A percentile compares a stretch with the other conserved stretches of the same genome.
Conservation (phyloP, 1,140 invertebrate species). For the Scaptodrosophila lebanonensis region DNA sequence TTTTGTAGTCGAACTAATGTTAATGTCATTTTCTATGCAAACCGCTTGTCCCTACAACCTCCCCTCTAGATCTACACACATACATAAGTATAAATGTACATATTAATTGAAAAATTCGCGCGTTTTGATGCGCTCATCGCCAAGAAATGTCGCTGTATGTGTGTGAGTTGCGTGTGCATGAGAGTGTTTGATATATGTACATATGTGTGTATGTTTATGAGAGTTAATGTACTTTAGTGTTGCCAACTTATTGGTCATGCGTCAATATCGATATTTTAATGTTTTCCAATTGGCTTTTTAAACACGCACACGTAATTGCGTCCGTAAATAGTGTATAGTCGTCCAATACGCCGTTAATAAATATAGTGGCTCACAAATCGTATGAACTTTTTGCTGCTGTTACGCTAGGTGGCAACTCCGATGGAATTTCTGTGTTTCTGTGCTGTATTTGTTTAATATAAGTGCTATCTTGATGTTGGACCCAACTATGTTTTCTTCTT, state of each 20-base stretch:
- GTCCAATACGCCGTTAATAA: neutral
- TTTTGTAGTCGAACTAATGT: conserved; percentile 9
- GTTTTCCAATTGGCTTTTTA: conserved; percentile 25
- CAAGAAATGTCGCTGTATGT: conserved; percentile 44
- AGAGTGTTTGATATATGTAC: conserved; percentile 11
- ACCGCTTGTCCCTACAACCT: conserved; percentile 6
- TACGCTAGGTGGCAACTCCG: conserved; percentile 54
- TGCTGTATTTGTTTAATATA: conserved; percentile 38
- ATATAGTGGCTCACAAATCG: no score
- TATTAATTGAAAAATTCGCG: conserved; percentile 72
- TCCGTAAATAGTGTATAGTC: no score
- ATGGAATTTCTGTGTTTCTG: conserved; percentile 10
- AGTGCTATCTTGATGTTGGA: conserved; percentile 39
- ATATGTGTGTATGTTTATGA: conserved; percentile 12
- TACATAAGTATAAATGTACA: conserved; percentile 30
- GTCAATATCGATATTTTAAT: conserved; percentile 60
- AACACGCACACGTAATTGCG: conserved; percentile 7
- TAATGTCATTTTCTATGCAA: conserved; percentile 48
- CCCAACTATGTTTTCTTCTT: no score
- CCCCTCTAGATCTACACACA: neutral
- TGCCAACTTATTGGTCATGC: conserved; percentile 68
- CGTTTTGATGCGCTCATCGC: conserved; percentile 73
- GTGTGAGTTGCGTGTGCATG: conserved; percentile 15
- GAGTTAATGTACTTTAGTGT: conserved; percentile 33
- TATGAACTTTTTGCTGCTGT: no score